phyloP scores from a whole-genome alignment of 2,113 vertebrate genomes.

The Trogon surrucura region DNA sequence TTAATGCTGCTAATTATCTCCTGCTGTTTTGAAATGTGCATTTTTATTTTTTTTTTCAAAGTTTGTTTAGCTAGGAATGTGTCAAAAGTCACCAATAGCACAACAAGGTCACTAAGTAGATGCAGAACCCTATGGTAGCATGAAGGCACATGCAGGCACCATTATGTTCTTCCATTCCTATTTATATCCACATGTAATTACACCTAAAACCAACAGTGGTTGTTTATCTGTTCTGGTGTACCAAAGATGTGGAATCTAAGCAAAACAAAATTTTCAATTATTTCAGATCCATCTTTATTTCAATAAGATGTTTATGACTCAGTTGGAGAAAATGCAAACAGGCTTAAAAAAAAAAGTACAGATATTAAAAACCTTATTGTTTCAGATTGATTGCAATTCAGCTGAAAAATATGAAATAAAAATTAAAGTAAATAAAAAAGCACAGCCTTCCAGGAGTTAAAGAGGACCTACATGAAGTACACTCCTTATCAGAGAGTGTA shows the following conservation, averaged over 20 bases:
- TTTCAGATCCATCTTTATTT: neutral
- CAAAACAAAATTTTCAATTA: neutral
- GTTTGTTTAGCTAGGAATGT: constrained; percentile 58
- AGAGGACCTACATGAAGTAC: no score
- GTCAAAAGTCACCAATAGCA: constrained; percentile 24
- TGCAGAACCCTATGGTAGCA: neutral
- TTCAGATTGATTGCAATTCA: neutral
- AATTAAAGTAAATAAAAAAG: no score
- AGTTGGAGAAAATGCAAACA: neutral
- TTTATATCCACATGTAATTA: neutral
- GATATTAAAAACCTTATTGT: neutral
- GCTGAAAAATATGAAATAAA: neutral
- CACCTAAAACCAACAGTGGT: neutral
- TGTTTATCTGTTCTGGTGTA: neutral
- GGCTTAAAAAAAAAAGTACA: neutral
- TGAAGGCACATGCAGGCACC: neutral
- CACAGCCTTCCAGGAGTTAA: no score
- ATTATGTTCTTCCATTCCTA: neutral
- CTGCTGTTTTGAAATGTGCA: constrained; percentile 67
- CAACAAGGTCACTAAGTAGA: constrained; percentile 12
- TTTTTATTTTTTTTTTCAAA: constrained; percentile 57
- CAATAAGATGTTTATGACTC: neutral
- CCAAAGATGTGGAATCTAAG: neutral
- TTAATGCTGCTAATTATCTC: constrained; percentile 77
- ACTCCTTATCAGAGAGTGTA: no score